These are phyloP conservation scores for Ophioninae sp. DNA, from an alignment of 2,888 invertebrate species.

Conservation along the genomic window DNA sequence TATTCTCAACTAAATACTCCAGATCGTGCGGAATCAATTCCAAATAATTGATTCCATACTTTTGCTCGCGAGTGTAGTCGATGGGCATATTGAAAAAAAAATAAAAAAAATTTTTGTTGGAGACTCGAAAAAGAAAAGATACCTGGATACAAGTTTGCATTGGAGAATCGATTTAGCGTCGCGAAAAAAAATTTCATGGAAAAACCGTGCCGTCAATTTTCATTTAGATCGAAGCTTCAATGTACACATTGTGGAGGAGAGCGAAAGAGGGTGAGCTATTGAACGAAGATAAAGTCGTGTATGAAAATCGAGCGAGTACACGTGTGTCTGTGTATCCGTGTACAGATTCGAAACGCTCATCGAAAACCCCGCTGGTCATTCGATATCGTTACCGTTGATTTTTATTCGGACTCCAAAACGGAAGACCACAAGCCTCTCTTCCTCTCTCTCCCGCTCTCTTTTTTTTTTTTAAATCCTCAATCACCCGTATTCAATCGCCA, in stretches of 20 bases:
- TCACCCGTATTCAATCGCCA: slow-evolving; percentile 28
- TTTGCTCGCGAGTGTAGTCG: too few relatives aligned
- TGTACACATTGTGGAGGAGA: slow-evolving; percentile 31
- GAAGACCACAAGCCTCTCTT: slow-evolving; percentile 13
- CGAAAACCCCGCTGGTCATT: slow-evolving; percentile 35
- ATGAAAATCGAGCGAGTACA: slow-evolving; percentile 1
- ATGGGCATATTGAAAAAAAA: neutral
- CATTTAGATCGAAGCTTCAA: slow-evolving; percentile 47
- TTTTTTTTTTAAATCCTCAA: slow-evolving; percentile 24
- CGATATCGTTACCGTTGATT: slow-evolving; percentile 51
- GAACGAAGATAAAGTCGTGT: slow-evolving; percentile 9
- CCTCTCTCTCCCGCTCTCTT: slow-evolving; percentile 21
- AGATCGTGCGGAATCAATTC: too few relatives aligned
- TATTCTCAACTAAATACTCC: too few relatives aligned
- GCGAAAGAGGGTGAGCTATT: neutral
- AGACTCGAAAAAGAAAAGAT: neutral
- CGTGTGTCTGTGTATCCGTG: slow-evolving; percentile 13
- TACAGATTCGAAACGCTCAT: slow-evolving; percentile 40
- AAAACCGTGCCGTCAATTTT: slow-evolving; percentile 19
- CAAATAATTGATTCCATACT: too few relatives aligned
- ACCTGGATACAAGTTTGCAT: neutral
- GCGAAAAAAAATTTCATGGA: neutral
- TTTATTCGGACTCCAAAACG: slow-evolving; percentile 16
- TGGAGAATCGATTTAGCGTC: slow-evolving; percentile 8
- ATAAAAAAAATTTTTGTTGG: neutral